phyloP scores from a whole-genome alignment of 1,140 invertebrate species.

The Drosophila lacertosa region DNA sequence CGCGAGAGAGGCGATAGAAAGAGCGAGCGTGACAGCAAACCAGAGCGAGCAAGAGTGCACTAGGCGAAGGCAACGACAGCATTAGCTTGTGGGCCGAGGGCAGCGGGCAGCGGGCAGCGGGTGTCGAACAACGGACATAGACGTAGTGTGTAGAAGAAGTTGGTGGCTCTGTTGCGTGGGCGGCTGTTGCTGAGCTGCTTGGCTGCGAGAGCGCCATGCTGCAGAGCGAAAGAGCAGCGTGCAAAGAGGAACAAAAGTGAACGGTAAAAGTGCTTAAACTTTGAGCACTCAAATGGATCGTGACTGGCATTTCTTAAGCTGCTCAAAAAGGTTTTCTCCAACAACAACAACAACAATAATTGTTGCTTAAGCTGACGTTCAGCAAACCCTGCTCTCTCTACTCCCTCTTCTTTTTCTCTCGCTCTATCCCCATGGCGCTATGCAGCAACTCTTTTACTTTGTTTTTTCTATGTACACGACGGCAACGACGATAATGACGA shows the following conservation, averaged over 20 bases:
- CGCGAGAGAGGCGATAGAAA: conserved; percentile 42
- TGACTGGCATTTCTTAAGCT: conserved; percentile 10
- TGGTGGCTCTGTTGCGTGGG: conserved; percentile 10
- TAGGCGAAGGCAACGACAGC: conserved; percentile 12
- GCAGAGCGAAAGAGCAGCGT: conserved; percentile 8
- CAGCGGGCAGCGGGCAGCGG: not conserved
- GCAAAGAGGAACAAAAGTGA: conserved; percentile 1
- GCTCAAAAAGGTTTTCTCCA: conserved; percentile 2
- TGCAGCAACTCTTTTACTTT: not conserved
- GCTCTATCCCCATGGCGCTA: not conserved
- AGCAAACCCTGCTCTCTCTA: not conserved
- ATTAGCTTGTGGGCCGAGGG: conserved; percentile 3
- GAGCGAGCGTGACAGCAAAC: conserved; percentile 36
- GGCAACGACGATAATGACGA: conserved; percentile 10
- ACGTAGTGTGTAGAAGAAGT: conserved; percentile 43
- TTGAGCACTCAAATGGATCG: conserved; percentile 29
- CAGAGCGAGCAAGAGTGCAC: conserved; percentile 34
- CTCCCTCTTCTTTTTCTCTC: not conserved
- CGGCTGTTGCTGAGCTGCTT: not conserved
- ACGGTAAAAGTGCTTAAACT: conserved; percentile 15
- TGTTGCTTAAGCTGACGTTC: not conserved
- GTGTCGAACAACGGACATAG: conserved; percentile 15
- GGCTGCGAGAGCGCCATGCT: conserved; percentile 1
- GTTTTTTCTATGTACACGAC: conserved; percentile 37
- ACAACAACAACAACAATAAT: not conserved